Base-by-base conservation (phyloP, 2,113 vertebrate species). In the Phalacrocorax pelagicus region DNA sequence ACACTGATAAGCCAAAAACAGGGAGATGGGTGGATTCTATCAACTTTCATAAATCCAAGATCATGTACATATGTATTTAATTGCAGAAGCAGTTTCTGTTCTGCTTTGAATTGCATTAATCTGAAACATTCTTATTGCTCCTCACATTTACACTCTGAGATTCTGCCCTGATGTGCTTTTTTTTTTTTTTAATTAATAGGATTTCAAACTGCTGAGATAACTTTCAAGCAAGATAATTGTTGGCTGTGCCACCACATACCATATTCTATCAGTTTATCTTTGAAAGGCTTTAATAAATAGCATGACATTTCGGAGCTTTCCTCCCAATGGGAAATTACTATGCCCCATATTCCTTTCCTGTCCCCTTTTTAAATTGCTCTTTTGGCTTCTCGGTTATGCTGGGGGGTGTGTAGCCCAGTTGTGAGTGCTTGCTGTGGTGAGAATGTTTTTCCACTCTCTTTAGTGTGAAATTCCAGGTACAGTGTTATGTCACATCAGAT, bases 391-490 rank as follows among this genome's bases (percentile, higher is more conserved):
- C 2, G 1, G 24, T 42, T 91, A 75, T 94, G 66, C 91, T 88
- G 77, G 29, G 75, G 78, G 79, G 32, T 82, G 89, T 89, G 73
- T 77, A 78, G 62, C 36, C 47, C 65, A n/a, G 52, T 90, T 97
- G 85, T 7, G 55, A 90, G 23, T 57, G 27, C 65, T 92, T 83
- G 46, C 63, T 94, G 34, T 51, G 79, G 92, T 92, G 67, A 91
- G 77, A 93, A 89, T 81, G 67, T 95, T 96, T 97, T 96, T 92
- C 90, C 69, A 92, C 84, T 92, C 75, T 96, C 84, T 77, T 71
- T 40, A 83, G 92, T 96, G 93, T 96, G 93, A 97, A 94, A 94
- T 95, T 97, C 96, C 94, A 92, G 92, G 93, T 94, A 95, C 88
- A 77, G 77, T 94, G 96, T 97, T 95, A 91, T 96, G 84, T 97